phyloP scores from a whole-genome alignment of 2,797 vertebrate species.

The Rhodeus uyekii region DNA sequence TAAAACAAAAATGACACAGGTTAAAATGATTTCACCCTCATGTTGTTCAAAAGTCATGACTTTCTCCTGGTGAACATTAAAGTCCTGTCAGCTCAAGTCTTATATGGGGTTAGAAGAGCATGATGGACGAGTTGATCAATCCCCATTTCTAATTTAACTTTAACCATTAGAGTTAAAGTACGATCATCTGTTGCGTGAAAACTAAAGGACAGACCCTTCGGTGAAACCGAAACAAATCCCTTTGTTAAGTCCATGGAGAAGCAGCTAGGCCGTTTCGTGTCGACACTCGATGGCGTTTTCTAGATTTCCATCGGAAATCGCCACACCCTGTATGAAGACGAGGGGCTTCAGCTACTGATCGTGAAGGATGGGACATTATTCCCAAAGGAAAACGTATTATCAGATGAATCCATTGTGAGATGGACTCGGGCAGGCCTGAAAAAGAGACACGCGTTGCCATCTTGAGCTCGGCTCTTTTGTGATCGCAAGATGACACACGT shows the following conservation, averaged over 20 bases:
- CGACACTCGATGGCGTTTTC: background rate
- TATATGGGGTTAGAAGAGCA: background rate
- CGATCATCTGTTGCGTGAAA: background rate
- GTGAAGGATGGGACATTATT: background rate
- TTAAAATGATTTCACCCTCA: background rate
- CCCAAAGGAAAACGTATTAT: background rate
- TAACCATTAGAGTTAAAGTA: background rate
- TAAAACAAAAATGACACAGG: conserved; percentile 56
- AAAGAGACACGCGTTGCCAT: conserved; percentile 4
- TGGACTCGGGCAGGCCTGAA: conserved; percentile 6
- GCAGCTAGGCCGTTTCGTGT: background rate
- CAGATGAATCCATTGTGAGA: background rate
- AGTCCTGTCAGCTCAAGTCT: background rate
- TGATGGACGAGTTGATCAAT: background rate
- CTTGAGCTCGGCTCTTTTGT: background rate
- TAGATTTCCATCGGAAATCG: background rate
- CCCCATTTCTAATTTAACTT: background rate
- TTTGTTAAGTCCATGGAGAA: conserved; percentile 22
- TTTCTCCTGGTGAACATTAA: background rate
- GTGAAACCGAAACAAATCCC: conserved; percentile 36
- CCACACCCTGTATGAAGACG: background rate
- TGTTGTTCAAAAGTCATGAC: background rate
- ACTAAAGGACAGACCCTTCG: background rate
- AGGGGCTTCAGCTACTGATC: background rate
- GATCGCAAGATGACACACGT: background rate